Evolutionary conservation across 2,113 vertebrate genomes (phyloP).

Genomic region (Suncus etruscus): DNA sequence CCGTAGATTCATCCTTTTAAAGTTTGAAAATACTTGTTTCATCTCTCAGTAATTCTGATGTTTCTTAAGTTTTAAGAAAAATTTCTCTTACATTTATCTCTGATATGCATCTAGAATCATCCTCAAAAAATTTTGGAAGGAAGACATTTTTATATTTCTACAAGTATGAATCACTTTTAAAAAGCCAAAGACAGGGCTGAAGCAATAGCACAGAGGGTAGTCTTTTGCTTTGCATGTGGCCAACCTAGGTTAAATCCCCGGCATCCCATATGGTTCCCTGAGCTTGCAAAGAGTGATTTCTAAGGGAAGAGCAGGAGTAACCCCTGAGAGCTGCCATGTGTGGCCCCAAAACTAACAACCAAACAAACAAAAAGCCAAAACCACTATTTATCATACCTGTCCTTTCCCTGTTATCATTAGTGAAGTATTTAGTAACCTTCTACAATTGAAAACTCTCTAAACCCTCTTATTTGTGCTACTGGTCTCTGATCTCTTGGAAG

Average conservation of each 20-base stretch:
- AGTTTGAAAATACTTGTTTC: not conserved
- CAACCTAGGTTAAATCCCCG: too few relatives aligned
- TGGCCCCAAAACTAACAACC: too few relatives aligned
- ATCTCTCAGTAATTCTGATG: not conserved
- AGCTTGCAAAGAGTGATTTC: too few relatives aligned
- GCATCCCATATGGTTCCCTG: too few relatives aligned
- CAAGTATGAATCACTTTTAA: not conserved
- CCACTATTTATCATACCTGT: not conserved
- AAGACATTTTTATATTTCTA: not conserved
- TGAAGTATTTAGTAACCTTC: not conserved
- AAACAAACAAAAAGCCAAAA: too few relatives aligned
- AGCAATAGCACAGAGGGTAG: too few relatives aligned
- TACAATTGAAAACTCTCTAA: slow-evolving; percentile 3
- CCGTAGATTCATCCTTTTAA: slow-evolving; percentile 1
- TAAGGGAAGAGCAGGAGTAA: too few relatives aligned
- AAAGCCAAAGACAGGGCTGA: not conserved
- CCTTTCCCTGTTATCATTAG: not conserved
- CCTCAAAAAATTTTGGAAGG: not conserved
- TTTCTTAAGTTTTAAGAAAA: slow-evolving; percentile 20
- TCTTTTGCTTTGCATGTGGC: too few relatives aligned
- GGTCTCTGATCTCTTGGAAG: slow-evolving; percentile 4
- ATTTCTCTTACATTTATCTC: slow-evolving; percentile 39
- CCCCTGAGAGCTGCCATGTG: too few relatives aligned
- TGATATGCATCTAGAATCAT: not conserved
- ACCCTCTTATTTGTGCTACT: not conserved